Conservation (phyloP, 53 echinoderm and acorn worm species). For the Crossaster papposus region DNA sequence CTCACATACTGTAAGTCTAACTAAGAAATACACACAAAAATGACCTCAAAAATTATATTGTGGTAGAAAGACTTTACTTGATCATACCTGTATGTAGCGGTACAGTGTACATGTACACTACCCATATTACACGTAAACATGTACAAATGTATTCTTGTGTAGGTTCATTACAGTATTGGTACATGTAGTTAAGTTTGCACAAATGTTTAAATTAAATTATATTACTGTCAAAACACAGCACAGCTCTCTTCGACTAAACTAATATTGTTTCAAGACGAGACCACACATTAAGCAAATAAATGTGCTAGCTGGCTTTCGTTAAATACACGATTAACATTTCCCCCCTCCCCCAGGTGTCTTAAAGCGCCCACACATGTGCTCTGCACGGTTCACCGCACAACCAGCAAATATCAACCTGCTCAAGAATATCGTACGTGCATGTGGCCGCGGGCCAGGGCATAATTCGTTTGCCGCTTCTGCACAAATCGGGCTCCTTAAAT, state of each 20-base stretch:
- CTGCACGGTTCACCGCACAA: conserved; percentile 29
- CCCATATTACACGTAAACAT: no score
- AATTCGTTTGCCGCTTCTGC: conserved; percentile 21
- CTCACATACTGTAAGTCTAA: no score
- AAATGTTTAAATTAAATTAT: neutral
- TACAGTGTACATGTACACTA: no score
- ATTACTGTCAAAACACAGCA: neutral
- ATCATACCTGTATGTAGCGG: no score
- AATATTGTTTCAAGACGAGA: neutral
- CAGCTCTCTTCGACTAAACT: conserved; percentile 13
- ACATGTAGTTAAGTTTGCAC: neutral
- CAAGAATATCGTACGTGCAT: neutral
- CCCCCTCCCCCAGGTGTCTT: neutral
- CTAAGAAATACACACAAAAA: no score
- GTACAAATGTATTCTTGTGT: no score
- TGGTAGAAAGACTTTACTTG: no score
- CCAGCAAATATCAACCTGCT: conserved; percentile 4
- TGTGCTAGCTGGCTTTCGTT: neutral
- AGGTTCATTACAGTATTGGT: neutral
- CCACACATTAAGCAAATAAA: neutral
- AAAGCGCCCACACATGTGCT: conserved; percentile 23
- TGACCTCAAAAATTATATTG: no score
- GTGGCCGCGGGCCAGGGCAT: conserved; percentile 39
- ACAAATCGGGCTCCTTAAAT: neutral
- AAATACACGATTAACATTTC: conserved; percentile 31